Conservation (phyloP, 2,113 vertebrate species). For the Lethenteron reissneri region DNA sequence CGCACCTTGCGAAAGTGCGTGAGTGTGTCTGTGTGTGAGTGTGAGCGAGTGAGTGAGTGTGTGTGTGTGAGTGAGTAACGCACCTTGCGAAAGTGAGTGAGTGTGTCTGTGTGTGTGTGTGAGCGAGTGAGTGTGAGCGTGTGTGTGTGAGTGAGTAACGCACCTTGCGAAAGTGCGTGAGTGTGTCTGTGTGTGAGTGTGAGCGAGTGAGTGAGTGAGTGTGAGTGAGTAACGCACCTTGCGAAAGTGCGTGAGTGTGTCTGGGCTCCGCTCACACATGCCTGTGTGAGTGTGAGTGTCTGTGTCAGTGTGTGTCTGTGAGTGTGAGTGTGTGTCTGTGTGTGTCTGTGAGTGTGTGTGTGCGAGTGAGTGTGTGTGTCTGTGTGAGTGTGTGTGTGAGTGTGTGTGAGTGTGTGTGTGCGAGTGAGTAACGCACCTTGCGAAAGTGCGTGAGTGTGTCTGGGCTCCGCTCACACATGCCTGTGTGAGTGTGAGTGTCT, state of each 20-base stretch:
- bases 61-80: slow-evolving; percentile 3
- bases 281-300: too few species aligned
- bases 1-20: slow-evolving; percentile 93
- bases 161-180: slow-evolving; percentile 97
- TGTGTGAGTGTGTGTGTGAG: slow-evolving; percentile 11
- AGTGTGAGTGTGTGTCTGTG: too few species aligned
- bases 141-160: slow-evolving; percentile 7
- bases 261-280: too few species aligned
- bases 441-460: slow-evolving; percentile 46
- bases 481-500: too few species aligned
- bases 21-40: slow-evolving; percentile 43
- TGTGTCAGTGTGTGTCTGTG: too few species aligned
- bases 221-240: slow-evolving; percentile 36
- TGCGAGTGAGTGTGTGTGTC: too few species aligned
- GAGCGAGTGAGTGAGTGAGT: too few species aligned
- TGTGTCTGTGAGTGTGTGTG: too few species aligned
- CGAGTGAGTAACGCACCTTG: slow-evolving; percentile 39
- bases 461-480: too few species aligned
- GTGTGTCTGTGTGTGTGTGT: slow-evolving; percentile 11
- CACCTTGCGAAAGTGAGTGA: slow-evolving; percentile 54
- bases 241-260: slow-evolving; percentile 94
- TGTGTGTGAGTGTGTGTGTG: too few species aligned
- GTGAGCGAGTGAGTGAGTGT: too few species aligned
- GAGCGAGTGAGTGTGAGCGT: too few species aligned
- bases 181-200: slow-evolving; percentile 41